Conservation (phyloP, 1,140 invertebrate genomes). For the Lamellibrachia luymesi region DNA sequence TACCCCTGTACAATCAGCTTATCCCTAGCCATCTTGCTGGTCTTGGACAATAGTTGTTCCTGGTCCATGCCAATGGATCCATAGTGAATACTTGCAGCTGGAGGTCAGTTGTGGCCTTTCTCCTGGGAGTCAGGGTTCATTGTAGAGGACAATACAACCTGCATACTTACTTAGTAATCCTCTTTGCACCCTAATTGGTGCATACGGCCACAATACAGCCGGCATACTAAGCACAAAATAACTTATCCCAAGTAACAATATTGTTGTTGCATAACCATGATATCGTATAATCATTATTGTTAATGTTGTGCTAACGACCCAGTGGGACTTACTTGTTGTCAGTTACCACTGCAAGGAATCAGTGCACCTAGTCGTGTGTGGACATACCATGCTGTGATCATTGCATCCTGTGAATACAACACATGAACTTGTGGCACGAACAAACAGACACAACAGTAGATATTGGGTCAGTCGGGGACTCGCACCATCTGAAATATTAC, state of each 20-base stretch:
- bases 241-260: background rate
- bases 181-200: too few species aligned
- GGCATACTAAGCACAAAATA: background rate
- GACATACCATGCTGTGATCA: background rate
- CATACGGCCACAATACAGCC: too few species aligned
- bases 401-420: background rate
- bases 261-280: background rate
- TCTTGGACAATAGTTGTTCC: background rate
- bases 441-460: background rate
- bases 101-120: background rate
- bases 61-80: background rate
- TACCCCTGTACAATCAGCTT: too few species aligned
- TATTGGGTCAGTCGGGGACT: background rate
- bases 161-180: too few species aligned
- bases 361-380: background rate
- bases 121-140: background rate
- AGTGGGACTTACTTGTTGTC: background rate
- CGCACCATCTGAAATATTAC: background rate
- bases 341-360: background rate
- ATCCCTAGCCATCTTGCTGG: too few species aligned
- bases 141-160: background rate
- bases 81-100: background rate
- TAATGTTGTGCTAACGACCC: background rate
- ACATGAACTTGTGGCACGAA: background rate
- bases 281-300: background rate